These are phyloP conservation scores for Ruditapes philippinarum DNA, from an alignment of 1,140 invertebrate species.

Conservation along the genomic window DNA sequence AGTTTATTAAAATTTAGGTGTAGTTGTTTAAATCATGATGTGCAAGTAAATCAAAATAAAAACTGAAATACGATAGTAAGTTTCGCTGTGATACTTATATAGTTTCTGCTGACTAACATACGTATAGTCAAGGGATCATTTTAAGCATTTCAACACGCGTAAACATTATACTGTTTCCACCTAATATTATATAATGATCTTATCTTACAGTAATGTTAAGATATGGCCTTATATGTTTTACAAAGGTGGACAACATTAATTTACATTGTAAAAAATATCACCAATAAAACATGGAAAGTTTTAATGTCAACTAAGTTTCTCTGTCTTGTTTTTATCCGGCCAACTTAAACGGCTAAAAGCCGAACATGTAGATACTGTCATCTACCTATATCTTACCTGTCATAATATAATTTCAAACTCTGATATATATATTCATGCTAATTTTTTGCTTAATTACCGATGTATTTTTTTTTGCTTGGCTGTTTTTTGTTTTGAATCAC, in stretches of 20 bases:
- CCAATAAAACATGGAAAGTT: background rate
- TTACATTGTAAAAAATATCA: background rate
- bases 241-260: background rate
- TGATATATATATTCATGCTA: background rate
- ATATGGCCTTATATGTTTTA: too few species aligned
- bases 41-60: too few species aligned
- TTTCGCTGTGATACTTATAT: too few species aligned
- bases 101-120: too few species aligned
- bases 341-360: slow-evolving; percentile 11
- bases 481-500: slow-evolving; percentile 22
- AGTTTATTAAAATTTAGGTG: too few species aligned
- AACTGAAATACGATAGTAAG: too few species aligned
- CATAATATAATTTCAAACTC: background rate
- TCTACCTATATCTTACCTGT: background rate
- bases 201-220: too few species aligned
- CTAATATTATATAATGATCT: too few species aligned
- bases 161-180: too few species aligned
- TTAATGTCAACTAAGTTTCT: slow-evolving; percentile 2
- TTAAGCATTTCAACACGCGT: too few species aligned
- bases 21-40: too few species aligned
- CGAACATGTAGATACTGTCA: background rate
- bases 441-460: slow-evolving; percentile 43
- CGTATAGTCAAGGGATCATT: too few species aligned
- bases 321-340: background rate
- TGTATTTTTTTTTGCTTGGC: slow-evolving; percentile 1